Conservation (phyloP, 2,113 vertebrate genomes). For the Asarcornis scutulata region DNA sequence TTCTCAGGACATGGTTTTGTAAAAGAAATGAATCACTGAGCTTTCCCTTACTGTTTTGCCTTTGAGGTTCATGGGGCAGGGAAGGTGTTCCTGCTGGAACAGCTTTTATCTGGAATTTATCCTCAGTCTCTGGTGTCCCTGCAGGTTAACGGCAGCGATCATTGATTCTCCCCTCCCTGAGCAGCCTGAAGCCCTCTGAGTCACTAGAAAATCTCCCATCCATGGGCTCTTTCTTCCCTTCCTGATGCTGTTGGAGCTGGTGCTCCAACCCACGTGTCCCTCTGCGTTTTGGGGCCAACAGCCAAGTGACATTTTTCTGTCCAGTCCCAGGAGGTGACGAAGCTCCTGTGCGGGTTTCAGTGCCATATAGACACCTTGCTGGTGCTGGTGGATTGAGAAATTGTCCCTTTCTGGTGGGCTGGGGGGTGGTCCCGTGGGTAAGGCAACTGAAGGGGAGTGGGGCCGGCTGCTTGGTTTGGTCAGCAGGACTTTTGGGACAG, state of each 20-base stretch:
- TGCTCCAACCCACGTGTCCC: neutral
- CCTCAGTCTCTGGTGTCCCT: neutral
- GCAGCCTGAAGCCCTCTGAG: neutral
- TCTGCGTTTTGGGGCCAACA: neutral
- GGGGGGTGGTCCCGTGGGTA: neutral
- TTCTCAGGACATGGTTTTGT: neutral
- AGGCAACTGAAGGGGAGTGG: neutral
- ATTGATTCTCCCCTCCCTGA: neutral
- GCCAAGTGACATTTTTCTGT: neutral
- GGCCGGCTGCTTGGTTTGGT: neutral
- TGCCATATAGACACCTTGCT: fast-evolving
- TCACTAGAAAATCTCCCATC: fast-evolving
- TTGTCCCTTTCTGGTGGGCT: fast-evolving
- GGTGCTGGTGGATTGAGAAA: neutral
- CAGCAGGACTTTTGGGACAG: fast-evolving
- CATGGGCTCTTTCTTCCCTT: neutral
- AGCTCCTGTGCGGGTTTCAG: neutral
- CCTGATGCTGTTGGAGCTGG: neutral
- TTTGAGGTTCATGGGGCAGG: neutral
- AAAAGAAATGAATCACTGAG: neutral
- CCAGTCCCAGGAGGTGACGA: neutral
- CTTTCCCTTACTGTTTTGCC: neutral
- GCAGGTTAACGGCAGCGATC: fast-evolving
- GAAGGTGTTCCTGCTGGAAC: neutral
- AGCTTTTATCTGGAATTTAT: neutral